Conservation (phyloP, 53 echinoderm and acorn worm genomes). For the Echinarachnius parma region DNA sequence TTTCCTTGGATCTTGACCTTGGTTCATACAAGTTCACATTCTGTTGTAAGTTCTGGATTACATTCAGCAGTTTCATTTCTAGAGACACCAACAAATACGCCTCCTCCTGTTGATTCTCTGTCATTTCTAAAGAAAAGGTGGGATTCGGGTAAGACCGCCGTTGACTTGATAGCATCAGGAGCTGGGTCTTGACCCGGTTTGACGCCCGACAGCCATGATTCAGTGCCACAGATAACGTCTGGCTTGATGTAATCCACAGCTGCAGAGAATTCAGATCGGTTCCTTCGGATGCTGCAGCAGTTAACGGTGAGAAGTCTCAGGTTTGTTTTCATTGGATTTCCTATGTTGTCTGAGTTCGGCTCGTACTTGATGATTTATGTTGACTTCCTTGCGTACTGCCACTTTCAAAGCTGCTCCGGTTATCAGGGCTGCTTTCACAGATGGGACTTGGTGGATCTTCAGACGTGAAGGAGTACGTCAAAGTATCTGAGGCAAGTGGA, state of each 20-base stretch:
- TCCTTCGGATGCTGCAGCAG: slow-evolving; percentile 30
- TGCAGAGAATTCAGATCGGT: slow-evolving; percentile 13
- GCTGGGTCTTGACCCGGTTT: slow-evolving; percentile 8
- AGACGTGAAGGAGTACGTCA: slow-evolving; percentile 7
- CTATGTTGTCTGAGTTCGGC: neutral
- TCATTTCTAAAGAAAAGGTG: slow-evolving; percentile 30
- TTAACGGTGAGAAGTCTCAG: slow-evolving; percentile 23
- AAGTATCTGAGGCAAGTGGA: neutral
- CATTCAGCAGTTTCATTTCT: neutral
- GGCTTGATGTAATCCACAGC: slow-evolving; percentile 28
- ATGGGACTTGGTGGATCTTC: slow-evolving; percentile 8
- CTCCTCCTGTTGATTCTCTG: slow-evolving; percentile 18
- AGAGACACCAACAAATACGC: slow-evolving; percentile 10
- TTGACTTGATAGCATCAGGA: slow-evolving; percentile 9
- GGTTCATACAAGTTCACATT: slow-evolving; percentile 20
- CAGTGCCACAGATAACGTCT: slow-evolving; percentile 31
- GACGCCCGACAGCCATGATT: slow-evolving; percentile 18
- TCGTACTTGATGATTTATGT: neutral
- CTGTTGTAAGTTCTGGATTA: slow-evolving; percentile 9
- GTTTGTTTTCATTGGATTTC: slow-evolving; percentile 13
- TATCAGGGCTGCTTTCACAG: slow-evolving; percentile 16
- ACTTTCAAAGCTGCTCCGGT: neutral
- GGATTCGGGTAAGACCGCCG: slow-evolving; percentile 19
- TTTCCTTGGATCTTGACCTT: slow-evolving; percentile 22
- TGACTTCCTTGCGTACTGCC: no score